phyloP scores from a whole-genome alignment of 2,888 invertebrate genomes.

The Choristoneura rosaceana region DNA sequence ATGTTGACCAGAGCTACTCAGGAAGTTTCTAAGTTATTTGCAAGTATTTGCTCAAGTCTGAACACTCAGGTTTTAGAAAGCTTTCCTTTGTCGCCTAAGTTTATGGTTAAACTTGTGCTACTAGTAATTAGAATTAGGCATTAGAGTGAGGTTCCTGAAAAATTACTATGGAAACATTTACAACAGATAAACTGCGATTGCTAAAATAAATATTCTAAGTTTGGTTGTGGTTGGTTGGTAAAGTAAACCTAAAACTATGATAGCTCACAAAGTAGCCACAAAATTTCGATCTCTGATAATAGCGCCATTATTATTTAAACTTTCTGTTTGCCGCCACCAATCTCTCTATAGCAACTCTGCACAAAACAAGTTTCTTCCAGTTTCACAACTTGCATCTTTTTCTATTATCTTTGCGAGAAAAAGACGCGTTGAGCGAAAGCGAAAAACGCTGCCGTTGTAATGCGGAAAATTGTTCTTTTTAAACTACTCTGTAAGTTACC shows the following conservation, averaged over 20 bases:
- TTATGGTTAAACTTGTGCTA: slow-evolving; percentile 12
- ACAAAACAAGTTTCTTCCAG: not conserved
- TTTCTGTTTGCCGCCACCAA: not conserved
- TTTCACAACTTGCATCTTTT: not conserved
- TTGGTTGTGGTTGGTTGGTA: too few relatives aligned
- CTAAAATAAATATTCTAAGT: too few relatives aligned
- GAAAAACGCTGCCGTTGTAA: not conserved
- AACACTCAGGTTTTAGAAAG: slow-evolving; percentile 23
- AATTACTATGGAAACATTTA: too few relatives aligned
- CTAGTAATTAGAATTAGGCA: slow-evolving; percentile 25
- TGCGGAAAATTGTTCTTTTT: slow-evolving; percentile 15
- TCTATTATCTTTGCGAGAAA: not conserved
- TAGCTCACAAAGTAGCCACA: too few relatives aligned
- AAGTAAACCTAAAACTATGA: too few relatives aligned
- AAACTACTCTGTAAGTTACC: slow-evolving; percentile 11
- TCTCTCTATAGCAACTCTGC: not conserved
- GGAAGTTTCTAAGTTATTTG: slow-evolving; percentile 26
- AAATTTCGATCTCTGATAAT: not conserved
- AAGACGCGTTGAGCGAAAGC: not conserved
- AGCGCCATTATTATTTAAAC: not conserved
- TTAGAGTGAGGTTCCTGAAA: not conserved
- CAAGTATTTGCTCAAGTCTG: slow-evolving; percentile 25
- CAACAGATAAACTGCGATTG: too few relatives aligned
- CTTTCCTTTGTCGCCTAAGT: slow-evolving; percentile 16
- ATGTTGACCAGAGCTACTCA: slow-evolving; percentile 20